Percentiles rank a stretch among this genome's conserved stretches.
These are phyloP conservation scores for Phaethon lepturus DNA, from an alignment of 2,113 vertebrate species.

Conservation along the genomic window DNA sequence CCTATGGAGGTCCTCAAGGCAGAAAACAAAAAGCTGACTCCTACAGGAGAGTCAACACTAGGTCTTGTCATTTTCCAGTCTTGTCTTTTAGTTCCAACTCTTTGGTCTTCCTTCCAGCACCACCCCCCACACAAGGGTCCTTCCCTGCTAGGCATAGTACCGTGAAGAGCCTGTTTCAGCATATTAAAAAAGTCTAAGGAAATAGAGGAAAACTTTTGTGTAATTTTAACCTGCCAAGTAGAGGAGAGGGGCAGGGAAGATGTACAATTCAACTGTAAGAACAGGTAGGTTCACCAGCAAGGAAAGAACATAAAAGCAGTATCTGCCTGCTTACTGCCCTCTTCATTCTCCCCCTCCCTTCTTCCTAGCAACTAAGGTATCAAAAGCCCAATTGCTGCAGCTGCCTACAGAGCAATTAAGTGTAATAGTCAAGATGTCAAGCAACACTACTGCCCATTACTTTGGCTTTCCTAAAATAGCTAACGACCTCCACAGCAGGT, in stretches of 20 bases:
- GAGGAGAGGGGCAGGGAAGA: background rate
- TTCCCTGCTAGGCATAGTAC: background rate
- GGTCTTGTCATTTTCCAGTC: background rate
- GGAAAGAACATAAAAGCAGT: background rate
- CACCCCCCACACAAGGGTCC: background rate
- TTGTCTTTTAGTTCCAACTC: background rate
- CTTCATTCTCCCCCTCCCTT: background rate
- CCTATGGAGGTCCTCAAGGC: background rate
- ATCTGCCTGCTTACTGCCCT: background rate
- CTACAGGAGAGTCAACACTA: background rate
- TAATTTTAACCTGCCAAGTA: background rate
- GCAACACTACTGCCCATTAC: constrained; percentile 40
- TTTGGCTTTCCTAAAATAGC: constrained; percentile 3
- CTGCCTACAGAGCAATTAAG: constrained; percentile 51
- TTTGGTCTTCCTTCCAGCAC: background rate
- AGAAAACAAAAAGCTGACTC: background rate
- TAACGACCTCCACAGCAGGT: background rate
- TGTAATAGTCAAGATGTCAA: constrained; percentile 25
- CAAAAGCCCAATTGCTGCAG: constrained; percentile 27
- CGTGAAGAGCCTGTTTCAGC: background rate
- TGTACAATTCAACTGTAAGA: background rate
- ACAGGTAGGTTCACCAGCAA: background rate
- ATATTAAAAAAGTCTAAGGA: background rate
- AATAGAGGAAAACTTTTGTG: background rate
- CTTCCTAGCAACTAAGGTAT: constrained; percentile 5